phyloP scores from a whole-genome alignment of 2,113 vertebrate species.

The Megatriorchis doriae region DNA sequence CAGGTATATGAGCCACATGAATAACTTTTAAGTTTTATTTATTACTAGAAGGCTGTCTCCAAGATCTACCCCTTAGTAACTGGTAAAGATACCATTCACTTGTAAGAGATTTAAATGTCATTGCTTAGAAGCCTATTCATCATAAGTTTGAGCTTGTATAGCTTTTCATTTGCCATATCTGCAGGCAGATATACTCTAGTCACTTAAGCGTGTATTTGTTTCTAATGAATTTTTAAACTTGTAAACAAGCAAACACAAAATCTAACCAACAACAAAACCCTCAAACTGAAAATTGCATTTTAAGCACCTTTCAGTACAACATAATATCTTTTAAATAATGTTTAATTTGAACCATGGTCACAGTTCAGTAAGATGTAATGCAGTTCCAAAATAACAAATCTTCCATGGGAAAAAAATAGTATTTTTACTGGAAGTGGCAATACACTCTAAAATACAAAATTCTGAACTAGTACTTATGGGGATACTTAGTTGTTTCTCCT shows the following conservation, averaged over 20 bases:
- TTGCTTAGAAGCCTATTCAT: not conserved
- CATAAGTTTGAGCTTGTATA: not conserved
- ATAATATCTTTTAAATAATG: not conserved
- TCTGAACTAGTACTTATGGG: not conserved
- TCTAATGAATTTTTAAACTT: not conserved
- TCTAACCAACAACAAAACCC: rapidly evolving
- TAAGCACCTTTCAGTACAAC: not conserved
- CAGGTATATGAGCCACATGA: not conserved
- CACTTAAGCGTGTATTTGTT: not conserved
- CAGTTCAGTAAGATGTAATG: not conserved
- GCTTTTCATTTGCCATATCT: not conserved
- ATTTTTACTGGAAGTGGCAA: not conserved
- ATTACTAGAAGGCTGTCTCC: not conserved
- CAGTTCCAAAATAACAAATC: not conserved
- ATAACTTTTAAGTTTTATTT: not conserved
- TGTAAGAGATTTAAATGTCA: not conserved
- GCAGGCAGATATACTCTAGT: not conserved
- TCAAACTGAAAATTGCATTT: not conserved
- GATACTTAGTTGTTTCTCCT: not conserved
- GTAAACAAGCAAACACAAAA: not conserved
- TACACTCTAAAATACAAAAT: not conserved
- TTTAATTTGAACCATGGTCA: not conserved
- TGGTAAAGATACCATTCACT: not conserved
- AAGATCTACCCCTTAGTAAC: not conserved
- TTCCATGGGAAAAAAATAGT: not conserved